These are phyloP conservation scores for Lycocerus yunnanus DNA, from an alignment of 2,888 invertebrate species.

Conservation along the genomic window DNA sequence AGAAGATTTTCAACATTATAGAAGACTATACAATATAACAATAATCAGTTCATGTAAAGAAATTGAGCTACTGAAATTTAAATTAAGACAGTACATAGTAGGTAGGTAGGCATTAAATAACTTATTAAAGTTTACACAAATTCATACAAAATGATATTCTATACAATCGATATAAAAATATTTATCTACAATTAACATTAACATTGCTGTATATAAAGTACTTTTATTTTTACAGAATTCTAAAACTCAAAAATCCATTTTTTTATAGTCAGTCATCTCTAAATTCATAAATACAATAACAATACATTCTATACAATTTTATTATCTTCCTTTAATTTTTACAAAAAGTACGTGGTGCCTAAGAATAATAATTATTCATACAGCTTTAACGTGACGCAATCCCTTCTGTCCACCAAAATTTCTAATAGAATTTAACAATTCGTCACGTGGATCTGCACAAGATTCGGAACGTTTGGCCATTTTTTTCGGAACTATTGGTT, in stretches of 20 bases:
- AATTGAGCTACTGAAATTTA: slow-evolving; percentile 4
- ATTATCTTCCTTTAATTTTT: not conserved
- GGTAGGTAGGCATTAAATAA: not conserved
- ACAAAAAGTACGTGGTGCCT: not conserved
- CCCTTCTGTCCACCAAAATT: slow-evolving; percentile 64
- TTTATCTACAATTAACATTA: not conserved
- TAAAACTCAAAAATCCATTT: not conserved
- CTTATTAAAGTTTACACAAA: not conserved
- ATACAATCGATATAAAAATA: slow-evolving; percentile 16
- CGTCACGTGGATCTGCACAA: slow-evolving; percentile 64
- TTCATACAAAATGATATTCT: slow-evolving; percentile 1
- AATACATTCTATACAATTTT: not conserved
- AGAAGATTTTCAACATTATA: not conserved
- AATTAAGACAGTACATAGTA: not conserved
- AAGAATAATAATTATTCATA: not conserved
- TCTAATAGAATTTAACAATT: slow-evolving; percentile 72
- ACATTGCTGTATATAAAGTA: not conserved
- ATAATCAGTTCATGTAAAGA: slow-evolving; percentile 1
- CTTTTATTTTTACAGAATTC: not conserved
- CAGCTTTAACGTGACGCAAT: slow-evolving; percentile 45
- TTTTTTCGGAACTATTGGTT: slow-evolving; percentile 43
- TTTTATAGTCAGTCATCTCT: not conserved
- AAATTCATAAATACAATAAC: not conserved
- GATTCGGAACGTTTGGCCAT: slow-evolving; percentile 30
- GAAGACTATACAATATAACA: slow-evolving; percentile 3